These are phyloP conservation scores for Hylaeus volcanicus DNA, from an alignment of 1,140 invertebrate genomes.

Conservation along the genomic window DNA sequence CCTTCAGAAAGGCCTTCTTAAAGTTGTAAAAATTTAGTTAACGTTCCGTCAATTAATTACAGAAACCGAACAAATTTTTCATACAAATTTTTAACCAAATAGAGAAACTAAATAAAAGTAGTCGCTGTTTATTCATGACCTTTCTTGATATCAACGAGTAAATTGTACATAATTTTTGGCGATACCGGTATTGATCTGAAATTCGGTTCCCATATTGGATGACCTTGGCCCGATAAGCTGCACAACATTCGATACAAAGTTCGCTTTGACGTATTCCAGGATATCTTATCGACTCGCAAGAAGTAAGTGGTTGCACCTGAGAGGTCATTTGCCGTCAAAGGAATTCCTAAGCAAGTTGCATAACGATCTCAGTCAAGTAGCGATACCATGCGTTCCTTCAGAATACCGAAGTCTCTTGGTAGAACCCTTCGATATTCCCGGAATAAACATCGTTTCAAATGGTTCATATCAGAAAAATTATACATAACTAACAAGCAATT, in stretches of 20 bases:
- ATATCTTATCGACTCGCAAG: background rate
- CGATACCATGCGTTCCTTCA: background rate
- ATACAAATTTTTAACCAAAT: background rate
- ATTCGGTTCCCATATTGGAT: too few species aligned
- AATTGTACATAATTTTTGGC: too few species aligned
- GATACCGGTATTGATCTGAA: too few species aligned
- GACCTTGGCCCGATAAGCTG: background rate
- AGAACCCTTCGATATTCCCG: background rate
- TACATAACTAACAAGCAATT: too few species aligned
- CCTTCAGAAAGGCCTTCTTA: background rate
- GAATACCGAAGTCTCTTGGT: background rate
- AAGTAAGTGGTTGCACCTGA: conserved; percentile 8
- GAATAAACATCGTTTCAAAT: background rate
- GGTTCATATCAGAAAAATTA: background rate
- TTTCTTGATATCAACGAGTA: too few species aligned
- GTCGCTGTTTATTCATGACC: too few species aligned
- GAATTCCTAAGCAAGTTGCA: conserved; percentile 24
- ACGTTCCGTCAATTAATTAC: too few species aligned
- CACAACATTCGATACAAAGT: background rate
- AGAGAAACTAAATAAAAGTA: too few species aligned
- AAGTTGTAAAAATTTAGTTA: too few species aligned
- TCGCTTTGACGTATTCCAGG: background rate
- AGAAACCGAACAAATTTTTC: background rate
- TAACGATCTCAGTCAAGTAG: background rate
- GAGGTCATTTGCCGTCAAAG: conserved; percentile 34